phyloP scores from a whole-genome alignment of 2,888 invertebrate genomes.

The Sinodicranocentrus sp. region DNA sequence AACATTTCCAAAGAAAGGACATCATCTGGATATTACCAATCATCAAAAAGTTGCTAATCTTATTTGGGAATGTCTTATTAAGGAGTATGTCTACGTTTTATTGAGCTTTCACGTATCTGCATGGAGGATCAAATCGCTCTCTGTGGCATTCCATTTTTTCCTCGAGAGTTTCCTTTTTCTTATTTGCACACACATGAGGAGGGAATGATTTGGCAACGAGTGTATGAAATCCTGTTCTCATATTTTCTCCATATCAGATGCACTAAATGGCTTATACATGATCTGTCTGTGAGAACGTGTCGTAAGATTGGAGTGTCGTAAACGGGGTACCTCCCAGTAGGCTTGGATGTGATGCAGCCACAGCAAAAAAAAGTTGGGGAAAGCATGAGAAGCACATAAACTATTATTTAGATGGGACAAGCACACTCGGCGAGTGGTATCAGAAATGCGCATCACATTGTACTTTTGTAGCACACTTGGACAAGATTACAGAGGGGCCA shows the following conservation, averaged over 20 bases:
- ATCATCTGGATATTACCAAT: no score
- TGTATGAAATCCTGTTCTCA: conserved; percentile 9
- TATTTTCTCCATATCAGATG: conserved; percentile 30
- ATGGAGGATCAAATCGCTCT: neutral
- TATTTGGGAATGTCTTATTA: conserved; percentile 3
- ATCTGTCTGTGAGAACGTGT: conserved; percentile 23
- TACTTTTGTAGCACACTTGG: neutral
- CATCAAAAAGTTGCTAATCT: conserved; percentile 3
- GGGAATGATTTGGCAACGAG: conserved; percentile 1
- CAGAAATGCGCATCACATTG: neutral
- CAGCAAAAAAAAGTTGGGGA: neutral
- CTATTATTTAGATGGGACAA: conserved; percentile 1
- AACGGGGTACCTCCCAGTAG: neutral
- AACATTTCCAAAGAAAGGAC: no score
- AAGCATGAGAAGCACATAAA: neutral
- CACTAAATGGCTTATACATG: conserved; percentile 24
- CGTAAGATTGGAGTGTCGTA: neutral
- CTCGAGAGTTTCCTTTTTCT: neutral
- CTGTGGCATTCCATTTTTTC: neutral
- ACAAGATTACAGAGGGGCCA: conserved; percentile 29
- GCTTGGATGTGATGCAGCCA: neutral
- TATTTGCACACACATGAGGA: neutral
- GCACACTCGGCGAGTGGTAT: neutral
- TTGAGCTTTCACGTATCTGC: neutral
- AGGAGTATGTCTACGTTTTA: neutral